These are phyloP conservation scores for Danaus plexippus DNA, from an alignment of 1,140 invertebrate species.

Conservation along the genomic window DNA sequence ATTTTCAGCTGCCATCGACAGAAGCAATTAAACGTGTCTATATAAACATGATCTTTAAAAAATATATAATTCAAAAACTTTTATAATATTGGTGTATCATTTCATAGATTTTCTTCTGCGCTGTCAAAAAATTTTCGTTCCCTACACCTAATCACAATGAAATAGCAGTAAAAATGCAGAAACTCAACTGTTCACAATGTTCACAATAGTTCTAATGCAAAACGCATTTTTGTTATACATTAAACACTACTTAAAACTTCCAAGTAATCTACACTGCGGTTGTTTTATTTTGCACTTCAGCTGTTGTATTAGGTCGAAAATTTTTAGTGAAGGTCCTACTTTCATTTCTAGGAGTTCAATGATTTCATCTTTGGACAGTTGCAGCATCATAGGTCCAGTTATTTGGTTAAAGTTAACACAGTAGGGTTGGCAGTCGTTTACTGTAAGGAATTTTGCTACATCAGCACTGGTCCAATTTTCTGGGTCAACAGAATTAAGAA, in stretches of 20 bases:
- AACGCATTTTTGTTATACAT: not conserved
- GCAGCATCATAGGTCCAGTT: conserved; percentile 84
- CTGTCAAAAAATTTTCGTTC: too few species aligned
- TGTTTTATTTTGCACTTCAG: conserved; percentile 87
- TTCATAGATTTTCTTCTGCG: too few species aligned
- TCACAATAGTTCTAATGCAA: too few species aligned
- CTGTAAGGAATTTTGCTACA: conserved; percentile 88
- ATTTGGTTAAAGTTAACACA: conserved; percentile 89
- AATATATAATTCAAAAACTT: too few species aligned
- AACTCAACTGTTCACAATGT: too few species aligned
- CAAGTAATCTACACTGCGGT: conserved; percentile 76
- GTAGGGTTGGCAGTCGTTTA: conserved; percentile 92
- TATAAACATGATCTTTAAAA: too few species aligned
- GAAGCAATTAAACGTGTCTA: too few species aligned
- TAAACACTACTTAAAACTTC: conserved; percentile 41
- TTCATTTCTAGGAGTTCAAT: conserved; percentile 92
- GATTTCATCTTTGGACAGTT: conserved; percentile 90
- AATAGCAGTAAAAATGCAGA: too few species aligned
- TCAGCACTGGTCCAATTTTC: conserved; percentile 84
- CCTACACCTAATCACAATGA: too few species aligned
- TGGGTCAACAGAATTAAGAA: conserved; percentile 52
- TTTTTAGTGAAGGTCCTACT: conserved; percentile 94
- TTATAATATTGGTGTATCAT: too few species aligned
- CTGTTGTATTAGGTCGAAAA: conserved; percentile 91
- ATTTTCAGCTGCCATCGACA: too few species aligned